phyloP scores from a whole-genome alignment of 2,888 invertebrate species.

The Neoscelio sp. region DNA sequence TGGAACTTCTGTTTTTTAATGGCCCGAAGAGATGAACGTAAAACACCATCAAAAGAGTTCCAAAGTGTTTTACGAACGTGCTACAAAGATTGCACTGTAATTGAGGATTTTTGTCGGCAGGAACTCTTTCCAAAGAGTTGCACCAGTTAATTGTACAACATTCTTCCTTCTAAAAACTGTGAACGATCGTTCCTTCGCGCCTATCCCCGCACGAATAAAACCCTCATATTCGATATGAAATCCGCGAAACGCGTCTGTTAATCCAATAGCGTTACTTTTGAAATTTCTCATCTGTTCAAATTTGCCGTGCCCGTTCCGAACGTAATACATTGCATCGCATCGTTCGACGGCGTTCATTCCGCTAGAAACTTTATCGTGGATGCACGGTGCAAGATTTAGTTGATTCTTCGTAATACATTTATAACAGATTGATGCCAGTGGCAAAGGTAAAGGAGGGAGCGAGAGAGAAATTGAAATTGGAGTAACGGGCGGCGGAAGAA shows the following conservation, averaged over 20 bases:
- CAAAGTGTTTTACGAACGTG: too few relatives aligned
- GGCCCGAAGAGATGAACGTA: too few relatives aligned
- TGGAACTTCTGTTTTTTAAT: too few relatives aligned
- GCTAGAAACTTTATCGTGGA: too few relatives aligned
- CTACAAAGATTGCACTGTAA: too few relatives aligned
- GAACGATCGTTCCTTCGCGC: too few relatives aligned
- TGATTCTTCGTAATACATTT: conserved; percentile 55
- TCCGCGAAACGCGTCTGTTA: conserved; percentile 28
- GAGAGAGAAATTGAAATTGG: conserved; percentile 54
- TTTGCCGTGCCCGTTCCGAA: conserved; percentile 28
- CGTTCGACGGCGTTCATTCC: conserved; percentile 48
- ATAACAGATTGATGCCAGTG: conserved; percentile 49
- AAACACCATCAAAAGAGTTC: too few relatives aligned
- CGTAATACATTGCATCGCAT: conserved; percentile 51
- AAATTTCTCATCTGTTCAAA: conserved; percentile 54
- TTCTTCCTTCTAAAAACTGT: too few relatives aligned
- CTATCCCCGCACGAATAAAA: too few relatives aligned
- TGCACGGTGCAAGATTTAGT: conserved; percentile 30
- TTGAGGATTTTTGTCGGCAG: too few relatives aligned
- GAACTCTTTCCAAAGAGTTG: too few relatives aligned
- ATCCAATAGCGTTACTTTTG: conserved; percentile 45
- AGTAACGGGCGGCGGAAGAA: conserved; percentile 53
- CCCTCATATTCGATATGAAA: conserved; percentile 19
- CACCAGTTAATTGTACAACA: too few relatives aligned
- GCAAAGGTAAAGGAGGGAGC: not conserved